These are phyloP conservation scores for Craterocephalus amniculus DNA, from an alignment of 2,797 vertebrate species.

Conservation along the genomic window DNA sequence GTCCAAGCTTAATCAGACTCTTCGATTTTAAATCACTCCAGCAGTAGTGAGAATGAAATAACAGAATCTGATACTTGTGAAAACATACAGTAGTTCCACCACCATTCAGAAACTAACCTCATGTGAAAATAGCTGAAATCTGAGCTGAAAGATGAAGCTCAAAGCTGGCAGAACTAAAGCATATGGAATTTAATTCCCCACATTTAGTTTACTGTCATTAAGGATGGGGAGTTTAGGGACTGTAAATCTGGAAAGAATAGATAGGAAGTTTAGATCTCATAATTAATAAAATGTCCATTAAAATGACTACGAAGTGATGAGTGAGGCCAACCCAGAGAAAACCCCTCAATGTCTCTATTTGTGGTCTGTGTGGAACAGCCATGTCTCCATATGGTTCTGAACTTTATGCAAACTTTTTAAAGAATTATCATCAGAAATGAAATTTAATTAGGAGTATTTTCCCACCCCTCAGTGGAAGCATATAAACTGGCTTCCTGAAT, in stretches of 20 bases:
- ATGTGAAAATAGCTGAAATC: no score
- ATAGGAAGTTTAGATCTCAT: slow-evolving; percentile 31
- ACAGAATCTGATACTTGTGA: no score
- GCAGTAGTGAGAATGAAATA: no score
- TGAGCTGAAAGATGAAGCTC: no score
- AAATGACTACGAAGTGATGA: slow-evolving; percentile 24
- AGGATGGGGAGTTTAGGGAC: slow-evolving; percentile 7
- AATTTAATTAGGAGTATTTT: slow-evolving; percentile 41
- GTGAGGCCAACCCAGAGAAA: not conserved
- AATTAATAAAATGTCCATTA: slow-evolving; percentile 3
- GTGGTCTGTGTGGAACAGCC: not conserved
- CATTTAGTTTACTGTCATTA: slow-evolving; percentile 13
- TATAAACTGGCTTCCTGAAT: slow-evolving; percentile 56
- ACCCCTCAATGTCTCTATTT: not conserved
- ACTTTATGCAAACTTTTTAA: slow-evolving; percentile 34
- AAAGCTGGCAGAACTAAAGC: no score
- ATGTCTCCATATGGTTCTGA: slow-evolving; percentile 18
- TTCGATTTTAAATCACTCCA: no score
- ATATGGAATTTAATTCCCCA: no score
- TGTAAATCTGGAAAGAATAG: slow-evolving; percentile 24
- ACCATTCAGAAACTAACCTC: no score
- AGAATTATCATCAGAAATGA: slow-evolving; percentile 53
- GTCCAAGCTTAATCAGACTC: no score
- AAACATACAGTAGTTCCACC: no score
- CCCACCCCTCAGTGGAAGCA: slow-evolving; percentile 22